These are phyloP conservation scores for Dromaius novaehollandiae DNA, from an alignment of 2,113 vertebrate genomes.

Conservation along the genomic window DNA sequence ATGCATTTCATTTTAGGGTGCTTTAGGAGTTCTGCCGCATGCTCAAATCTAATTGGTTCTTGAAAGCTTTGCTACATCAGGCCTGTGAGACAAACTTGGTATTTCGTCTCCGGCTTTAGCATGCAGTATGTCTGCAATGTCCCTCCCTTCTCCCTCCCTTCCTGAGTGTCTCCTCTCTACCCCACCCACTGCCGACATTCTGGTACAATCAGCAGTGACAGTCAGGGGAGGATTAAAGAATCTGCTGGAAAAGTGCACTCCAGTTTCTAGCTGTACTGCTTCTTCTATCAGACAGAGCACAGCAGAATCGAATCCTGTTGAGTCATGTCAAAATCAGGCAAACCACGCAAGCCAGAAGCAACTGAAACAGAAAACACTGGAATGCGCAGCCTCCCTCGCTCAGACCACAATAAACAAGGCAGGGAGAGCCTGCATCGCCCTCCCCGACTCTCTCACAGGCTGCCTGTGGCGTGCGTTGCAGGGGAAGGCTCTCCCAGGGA, in stretches of 20 bases:
- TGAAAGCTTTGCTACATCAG: not conserved
- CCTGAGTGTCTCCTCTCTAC: not conserved
- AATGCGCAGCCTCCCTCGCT: not conserved
- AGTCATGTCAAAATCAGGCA: not conserved
- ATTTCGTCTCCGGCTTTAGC: not conserved
- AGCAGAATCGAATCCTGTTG: not conserved
- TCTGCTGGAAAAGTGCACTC: not conserved
- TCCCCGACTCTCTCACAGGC: not conserved
- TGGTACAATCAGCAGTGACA: not conserved
- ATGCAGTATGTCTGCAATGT: not conserved
- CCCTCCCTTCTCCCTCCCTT: not conserved
- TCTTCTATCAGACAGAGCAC: not conserved
- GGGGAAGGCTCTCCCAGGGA: not conserved
- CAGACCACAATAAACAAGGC: rapidly evolving
- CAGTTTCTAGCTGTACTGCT: not conserved
- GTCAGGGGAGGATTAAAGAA: not conserved
- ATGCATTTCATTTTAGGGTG: rapidly evolving
- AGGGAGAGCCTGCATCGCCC: rapidly evolving
- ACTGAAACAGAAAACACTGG: not conserved
- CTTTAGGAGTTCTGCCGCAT: not conserved
- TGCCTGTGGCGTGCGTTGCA: rapidly evolving
- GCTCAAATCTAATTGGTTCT: not conserved
- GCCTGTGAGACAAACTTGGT: not conserved
- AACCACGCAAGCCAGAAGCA: not conserved
- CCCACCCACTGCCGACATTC: not conserved